A percentile compares a stretch with the other conserved stretches of the same genome.
Evolutionary conservation across 2,888 invertebrate species (phyloP).

Genomic region (Choreutis nemorana): DNA sequence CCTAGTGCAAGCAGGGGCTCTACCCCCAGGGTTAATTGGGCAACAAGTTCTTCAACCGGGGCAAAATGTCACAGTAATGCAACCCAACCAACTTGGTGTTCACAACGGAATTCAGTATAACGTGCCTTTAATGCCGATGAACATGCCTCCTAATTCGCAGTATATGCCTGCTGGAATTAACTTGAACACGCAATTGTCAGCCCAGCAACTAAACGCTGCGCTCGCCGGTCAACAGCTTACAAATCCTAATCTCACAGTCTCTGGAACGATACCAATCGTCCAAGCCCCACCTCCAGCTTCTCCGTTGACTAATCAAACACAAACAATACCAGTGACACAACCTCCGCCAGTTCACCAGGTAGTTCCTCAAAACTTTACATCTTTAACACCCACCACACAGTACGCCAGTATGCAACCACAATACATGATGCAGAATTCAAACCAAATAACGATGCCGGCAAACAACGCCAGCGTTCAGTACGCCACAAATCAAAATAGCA

Average conservation of each 20-base stretch:
- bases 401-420: slow-evolving; percentile 42
- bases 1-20: slow-evolving; percentile 31
- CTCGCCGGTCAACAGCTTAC: slow-evolving; percentile 41
- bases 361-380: slow-evolving; percentile 36
- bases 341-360: slow-evolving; percentile 40
- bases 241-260: slow-evolving; percentile 31
- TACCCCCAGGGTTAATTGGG: slow-evolving; percentile 38
- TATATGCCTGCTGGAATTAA: slow-evolving; percentile 51
- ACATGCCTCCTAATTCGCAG: slow-evolving; percentile 44
- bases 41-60: slow-evolving; percentile 48
- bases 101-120: slow-evolving; percentile 52
- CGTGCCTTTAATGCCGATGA: slow-evolving; percentile 52
- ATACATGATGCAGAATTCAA: slow-evolving; percentile 46
- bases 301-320: slow-evolving; percentile 28
- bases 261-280: slow-evolving; percentile 47
- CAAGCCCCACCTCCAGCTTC: slow-evolving; percentile 42
- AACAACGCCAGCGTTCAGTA: slow-evolving; percentile 43
- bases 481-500: slow-evolving; percentile 27
- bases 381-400: slow-evolving; percentile 43
- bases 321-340: slow-evolving; percentile 33
- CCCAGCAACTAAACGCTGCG: slow-evolving; percentile 53
- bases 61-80: slow-evolving; percentile 56
- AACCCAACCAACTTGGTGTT: slow-evolving; percentile 50
- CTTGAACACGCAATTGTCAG: slow-evolving; percentile 47
- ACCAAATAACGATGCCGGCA: slow-evolving; percentile 31